These are phyloP conservation scores for Acronicta aceris DNA, from an alignment of 2,888 invertebrate genomes.

Conservation along the genomic window DNA sequence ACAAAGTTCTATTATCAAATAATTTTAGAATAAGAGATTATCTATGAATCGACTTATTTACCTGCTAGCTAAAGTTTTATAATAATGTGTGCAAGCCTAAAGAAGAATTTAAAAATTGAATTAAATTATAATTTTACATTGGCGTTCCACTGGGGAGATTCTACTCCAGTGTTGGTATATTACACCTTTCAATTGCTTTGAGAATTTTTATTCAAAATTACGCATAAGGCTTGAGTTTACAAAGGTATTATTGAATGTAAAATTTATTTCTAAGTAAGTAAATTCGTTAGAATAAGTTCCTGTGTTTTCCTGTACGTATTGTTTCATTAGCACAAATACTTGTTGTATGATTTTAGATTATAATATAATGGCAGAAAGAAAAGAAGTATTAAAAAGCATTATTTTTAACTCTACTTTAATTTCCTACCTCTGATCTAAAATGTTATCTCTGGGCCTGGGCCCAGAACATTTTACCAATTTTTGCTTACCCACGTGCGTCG, in stretches of 20 bases:
- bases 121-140: no score
- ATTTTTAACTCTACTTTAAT: conserved; percentile 32
- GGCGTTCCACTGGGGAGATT: no score
- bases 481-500: no score
- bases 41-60: no score
- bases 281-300: conserved; percentile 57
- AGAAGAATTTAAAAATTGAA: no score
- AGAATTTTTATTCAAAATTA: conserved; percentile 6
- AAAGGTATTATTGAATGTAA: conserved; percentile 21
- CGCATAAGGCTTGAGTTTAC: conserved; percentile 42
- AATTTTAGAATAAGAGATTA: no score
- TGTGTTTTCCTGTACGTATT: conserved; percentile 52
- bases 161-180: no score
- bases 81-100: no score
- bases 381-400: conserved; percentile 50
- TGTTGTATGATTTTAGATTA: conserved; percentile 51
- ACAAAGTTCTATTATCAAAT: conserved; percentile 3
- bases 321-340: conserved; percentile 58
- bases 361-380: conserved; percentile 20
- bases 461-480: neutral
- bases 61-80: no score
- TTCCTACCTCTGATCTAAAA: no score
- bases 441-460: no score
- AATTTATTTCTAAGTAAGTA: conserved; percentile 40
- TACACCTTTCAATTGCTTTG: no score